Evolutionary conservation across 2,113 vertebrate species (phyloP).

Genomic region (Athene noctua): DNA sequence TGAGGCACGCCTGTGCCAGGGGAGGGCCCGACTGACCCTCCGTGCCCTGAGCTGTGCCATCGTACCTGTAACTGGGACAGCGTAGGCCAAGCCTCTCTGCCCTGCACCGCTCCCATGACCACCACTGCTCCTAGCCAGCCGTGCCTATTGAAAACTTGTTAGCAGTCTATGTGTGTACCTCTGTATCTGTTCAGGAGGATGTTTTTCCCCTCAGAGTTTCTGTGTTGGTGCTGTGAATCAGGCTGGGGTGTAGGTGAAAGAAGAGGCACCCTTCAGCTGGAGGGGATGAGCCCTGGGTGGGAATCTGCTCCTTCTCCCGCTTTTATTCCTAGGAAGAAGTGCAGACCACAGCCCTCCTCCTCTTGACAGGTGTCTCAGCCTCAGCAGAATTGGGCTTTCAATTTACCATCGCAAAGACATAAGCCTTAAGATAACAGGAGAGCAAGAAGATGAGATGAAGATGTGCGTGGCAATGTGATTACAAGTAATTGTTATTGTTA

Average conservation of each 20-base stretch:
- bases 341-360: not conserved
- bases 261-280: not conserved
- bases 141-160: not conserved
- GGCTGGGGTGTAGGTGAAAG: not conserved
- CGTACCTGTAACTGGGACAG: accelerated
- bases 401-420: not conserved
- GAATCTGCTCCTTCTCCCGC: not conserved
- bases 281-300: not conserved
- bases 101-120: not conserved
- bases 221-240: not conserved
- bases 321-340: not conserved
- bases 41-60: not conserved
- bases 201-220: not conserved
- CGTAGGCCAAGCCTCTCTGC: not conserved
- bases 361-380: not conserved
- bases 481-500: not conserved
- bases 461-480: not conserved
- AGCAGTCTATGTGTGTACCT: not conserved
- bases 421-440: accelerated
- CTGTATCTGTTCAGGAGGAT: not conserved
- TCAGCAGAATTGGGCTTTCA: not conserved
- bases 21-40: no score
- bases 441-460: not conserved
- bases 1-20: not conserved
- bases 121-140: not conserved